Evolutionary conservation across 2,888 invertebrate genomes (phyloP).

Genomic region (Spodoptera exigua): DNA sequence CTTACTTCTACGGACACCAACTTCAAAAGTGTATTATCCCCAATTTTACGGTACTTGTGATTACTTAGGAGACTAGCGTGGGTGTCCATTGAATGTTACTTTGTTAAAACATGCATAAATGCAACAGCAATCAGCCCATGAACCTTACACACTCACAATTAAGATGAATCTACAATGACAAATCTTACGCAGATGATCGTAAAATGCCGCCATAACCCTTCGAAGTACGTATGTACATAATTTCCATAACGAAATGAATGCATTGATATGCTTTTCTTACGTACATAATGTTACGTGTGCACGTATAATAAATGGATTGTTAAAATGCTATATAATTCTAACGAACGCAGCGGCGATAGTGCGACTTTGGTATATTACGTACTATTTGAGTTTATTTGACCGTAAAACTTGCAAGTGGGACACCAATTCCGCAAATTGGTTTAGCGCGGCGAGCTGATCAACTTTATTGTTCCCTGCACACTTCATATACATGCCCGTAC

Average conservation of each 20-base stretch:
- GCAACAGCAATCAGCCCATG: slow-evolving; percentile 7
- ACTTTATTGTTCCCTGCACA: slow-evolving; percentile 41
- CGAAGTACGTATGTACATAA: slow-evolving; percentile 2
- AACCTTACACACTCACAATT: no score
- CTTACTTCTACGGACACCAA: no score
- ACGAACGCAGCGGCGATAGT: slow-evolving; percentile 47
- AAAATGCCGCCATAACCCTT: not conserved
- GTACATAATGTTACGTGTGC: slow-evolving; percentile 26
- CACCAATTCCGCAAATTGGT: slow-evolving; percentile 76
- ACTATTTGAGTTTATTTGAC: slow-evolving; percentile 71
- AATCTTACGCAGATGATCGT: not conserved
- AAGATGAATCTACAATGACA: no score
- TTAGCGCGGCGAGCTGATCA: slow-evolving; percentile 60
- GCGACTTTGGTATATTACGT: slow-evolving; percentile 35
- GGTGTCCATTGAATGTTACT: no score
- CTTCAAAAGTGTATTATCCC: no score
- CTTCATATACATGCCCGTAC: slow-evolving; percentile 7
- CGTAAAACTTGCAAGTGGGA: slow-evolving; percentile 73
- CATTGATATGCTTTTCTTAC: not conserved
- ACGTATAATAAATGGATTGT: slow-evolving; percentile 45
- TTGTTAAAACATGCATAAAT: slow-evolving; percentile 6
- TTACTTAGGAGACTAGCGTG: no score
- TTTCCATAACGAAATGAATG: slow-evolving; percentile 3
- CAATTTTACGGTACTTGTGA: no score
- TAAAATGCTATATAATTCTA: slow-evolving; percentile 54